Conservation (phyloP, 2,113 vertebrate species). For the Tilapia sparmanii region DNA sequence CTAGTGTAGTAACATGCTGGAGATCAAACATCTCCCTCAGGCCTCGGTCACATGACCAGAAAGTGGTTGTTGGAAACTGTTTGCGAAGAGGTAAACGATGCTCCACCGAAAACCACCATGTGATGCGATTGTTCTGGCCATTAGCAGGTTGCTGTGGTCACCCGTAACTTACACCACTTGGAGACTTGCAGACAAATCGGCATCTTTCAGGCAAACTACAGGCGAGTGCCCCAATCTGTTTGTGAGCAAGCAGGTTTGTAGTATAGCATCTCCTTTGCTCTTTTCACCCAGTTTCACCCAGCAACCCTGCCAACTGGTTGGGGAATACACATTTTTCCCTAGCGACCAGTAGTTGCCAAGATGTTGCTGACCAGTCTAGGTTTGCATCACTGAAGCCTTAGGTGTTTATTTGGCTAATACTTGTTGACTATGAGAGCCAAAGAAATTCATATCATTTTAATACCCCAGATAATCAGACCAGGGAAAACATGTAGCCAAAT, state of each 20-base stretch:
- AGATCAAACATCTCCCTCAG: not conserved
- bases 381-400: not conserved
- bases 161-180: fast-evolving
- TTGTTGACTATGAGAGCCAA: not conserved
- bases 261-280: not conserved
- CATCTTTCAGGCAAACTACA: too few species aligned
- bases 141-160: not conserved
- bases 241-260: not conserved
- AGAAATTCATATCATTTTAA: not conserved
- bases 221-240: not conserved
- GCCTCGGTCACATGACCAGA: not conserved
- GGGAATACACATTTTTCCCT: not conserved
- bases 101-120: not conserved
- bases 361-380: not conserved
- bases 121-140: fast-evolving
- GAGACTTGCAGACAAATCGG: not conserved
- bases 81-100: not conserved
- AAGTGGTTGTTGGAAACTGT: not conserved
- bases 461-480: not conserved
- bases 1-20: not conserved
- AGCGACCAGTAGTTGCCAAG: not conserved
- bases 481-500: not conserved
- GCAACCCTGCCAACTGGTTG: not conserved
- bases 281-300: not conserved
- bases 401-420: not conserved